phyloP scores from a whole-genome alignment of 2,113 vertebrate genomes.

The Silurus meridionalis region DNA sequence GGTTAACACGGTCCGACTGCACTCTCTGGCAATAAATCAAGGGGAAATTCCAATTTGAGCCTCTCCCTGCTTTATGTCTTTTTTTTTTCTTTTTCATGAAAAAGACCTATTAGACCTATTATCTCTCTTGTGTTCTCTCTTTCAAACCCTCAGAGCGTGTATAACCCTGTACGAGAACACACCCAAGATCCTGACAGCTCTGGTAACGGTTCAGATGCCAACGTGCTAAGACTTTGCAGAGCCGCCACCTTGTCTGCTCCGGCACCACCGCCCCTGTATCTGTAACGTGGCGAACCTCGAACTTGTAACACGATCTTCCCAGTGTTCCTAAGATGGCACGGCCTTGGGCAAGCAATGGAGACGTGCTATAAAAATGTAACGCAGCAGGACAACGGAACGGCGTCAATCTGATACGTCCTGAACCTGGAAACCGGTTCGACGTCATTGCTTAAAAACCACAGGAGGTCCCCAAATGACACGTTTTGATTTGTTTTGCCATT shows the following conservation, averaged over 20 bases:
- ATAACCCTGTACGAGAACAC: background rate
- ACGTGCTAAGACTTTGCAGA: constrained; percentile 33
- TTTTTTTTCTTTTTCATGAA: background rate
- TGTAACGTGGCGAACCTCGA: background rate
- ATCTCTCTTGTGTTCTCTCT: constrained; percentile 5
- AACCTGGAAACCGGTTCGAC: constrained; percentile 1
- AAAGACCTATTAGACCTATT: background rate
- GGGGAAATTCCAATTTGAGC: constrained; percentile 16
- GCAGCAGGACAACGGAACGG: constrained; percentile 33
- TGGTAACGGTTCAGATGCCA: constrained; percentile 13
- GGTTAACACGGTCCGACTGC: background rate
- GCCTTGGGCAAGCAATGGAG: constrained; percentile 20
- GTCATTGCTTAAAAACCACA: constrained; percentile 32
- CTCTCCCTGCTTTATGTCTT: constrained; percentile 9
- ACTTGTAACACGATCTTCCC: constrained; percentile 36
- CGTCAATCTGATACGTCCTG: constrained; percentile 21
- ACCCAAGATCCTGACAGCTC: constrained; percentile 20
- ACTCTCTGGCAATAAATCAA: constrained; percentile 19
- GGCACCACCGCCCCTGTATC: background rate
- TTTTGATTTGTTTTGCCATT: no score
- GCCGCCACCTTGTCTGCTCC: constrained; percentile 35
- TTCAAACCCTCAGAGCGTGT: background rate
- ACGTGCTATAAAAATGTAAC: constrained; percentile 14
- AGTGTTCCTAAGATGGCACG: constrained; percentile 18
- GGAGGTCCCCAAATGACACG: constrained; percentile 9